A percentile compares a stretch with the other conserved stretches of the same genome.
phyloP scores from a whole-genome alignment of 2,797 vertebrate genomes.

The Epinephelus malabaricus region DNA sequence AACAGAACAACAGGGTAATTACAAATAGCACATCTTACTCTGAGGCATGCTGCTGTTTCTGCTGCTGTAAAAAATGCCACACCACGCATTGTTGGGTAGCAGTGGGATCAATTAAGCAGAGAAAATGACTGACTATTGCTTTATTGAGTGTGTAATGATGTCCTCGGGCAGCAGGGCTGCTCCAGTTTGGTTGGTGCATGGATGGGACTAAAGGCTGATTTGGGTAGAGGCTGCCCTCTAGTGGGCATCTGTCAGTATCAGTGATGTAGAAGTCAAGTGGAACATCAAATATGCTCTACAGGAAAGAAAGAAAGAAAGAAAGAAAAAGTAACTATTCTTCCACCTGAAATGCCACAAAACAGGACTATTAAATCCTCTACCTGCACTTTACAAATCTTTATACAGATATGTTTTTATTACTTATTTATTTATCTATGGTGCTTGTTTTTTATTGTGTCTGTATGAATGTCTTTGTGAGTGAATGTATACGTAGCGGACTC shows the following conservation, averaged over 20 bases:
- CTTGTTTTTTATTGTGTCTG: too few relatives aligned
- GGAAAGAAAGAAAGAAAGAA: too few relatives aligned
- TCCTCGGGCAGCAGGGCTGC: constrained; percentile 66
- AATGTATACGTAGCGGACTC: too few relatives aligned
- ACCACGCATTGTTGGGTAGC: constrained; percentile 69
- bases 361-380: too few relatives aligned
- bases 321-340: not conserved
- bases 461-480: too few relatives aligned
- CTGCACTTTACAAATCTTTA: too few relatives aligned
- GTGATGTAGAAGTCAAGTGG: not conserved
- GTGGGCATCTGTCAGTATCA: constrained; percentile 25
- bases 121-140: constrained; percentile 83
- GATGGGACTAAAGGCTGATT: not conserved
- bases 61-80: constrained; percentile 64
- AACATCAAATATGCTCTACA: too few relatives aligned
- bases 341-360: not conserved
- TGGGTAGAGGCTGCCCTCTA: constrained; percentile 72
- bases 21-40: constrained; percentile 56
- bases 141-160: constrained; percentile 85
- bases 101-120: constrained; percentile 84
- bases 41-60: constrained; percentile 59
- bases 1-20: constrained; percentile 69
- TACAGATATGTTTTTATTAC: too few relatives aligned
- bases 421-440: too few relatives aligned
- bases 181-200: constrained; percentile 32